Evolutionary conservation across 2,888 invertebrate species (phyloP).

Genomic region (Hymenopus coronatus): DNA sequence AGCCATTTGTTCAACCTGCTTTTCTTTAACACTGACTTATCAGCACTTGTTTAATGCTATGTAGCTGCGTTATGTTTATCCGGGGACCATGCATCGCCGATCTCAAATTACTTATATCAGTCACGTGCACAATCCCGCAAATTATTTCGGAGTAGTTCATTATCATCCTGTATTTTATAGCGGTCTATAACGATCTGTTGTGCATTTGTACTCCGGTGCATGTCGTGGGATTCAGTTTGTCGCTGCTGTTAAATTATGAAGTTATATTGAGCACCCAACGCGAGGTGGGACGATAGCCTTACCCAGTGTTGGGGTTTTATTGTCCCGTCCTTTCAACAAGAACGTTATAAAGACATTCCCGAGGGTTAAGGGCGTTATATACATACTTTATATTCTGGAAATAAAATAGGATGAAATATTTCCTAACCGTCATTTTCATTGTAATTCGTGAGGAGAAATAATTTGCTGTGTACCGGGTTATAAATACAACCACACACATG

Average conservation of each 20-base stretch:
- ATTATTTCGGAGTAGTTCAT: too few relatives aligned
- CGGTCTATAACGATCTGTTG: too few relatives aligned
- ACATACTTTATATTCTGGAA: neutral
- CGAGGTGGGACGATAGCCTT: neutral
- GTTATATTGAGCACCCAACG: neutral
- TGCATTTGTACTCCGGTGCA: too few relatives aligned
- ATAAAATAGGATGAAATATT: neutral
- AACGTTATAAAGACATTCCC: neutral
- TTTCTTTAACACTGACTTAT: too few relatives aligned
- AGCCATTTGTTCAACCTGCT: too few relatives aligned
- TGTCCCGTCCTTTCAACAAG: neutral
- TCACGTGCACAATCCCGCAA: too few relatives aligned
- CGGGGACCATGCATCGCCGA: too few relatives aligned
- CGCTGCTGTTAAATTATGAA: neutral
- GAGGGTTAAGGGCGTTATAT: neutral
- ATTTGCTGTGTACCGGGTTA: neutral
- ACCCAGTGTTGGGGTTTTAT: neutral
- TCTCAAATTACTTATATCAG: too few relatives aligned
- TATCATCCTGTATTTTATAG: too few relatives aligned
- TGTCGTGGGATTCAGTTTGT: neutral
- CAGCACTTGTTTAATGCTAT: too few relatives aligned
- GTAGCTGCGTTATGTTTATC: too few relatives aligned
- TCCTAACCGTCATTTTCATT: neutral
- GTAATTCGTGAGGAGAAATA: neutral
- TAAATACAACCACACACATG: neutral